Evolutionary conservation across 2,888 invertebrate genomes (phyloP).

Genomic region (Dolichomitus sp.): DNA sequence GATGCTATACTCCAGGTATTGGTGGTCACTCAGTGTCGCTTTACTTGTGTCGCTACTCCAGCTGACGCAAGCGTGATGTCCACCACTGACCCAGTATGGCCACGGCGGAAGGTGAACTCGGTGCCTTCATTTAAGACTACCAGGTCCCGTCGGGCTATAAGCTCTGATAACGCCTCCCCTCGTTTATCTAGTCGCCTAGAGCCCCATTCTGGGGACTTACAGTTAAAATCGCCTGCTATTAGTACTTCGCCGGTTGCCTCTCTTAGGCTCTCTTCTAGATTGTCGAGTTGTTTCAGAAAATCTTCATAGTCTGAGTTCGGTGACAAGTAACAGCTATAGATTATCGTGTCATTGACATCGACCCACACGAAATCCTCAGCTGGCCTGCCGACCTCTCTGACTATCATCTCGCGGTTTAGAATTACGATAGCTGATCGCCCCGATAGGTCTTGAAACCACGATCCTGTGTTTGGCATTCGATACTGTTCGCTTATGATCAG

Average conservation of each 20-base stretch:
- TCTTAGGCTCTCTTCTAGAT: constrained; percentile 37
- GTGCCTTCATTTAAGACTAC: constrained; percentile 38
- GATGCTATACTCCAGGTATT: constrained; percentile 44
- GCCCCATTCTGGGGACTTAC: constrained; percentile 54
- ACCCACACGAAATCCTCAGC: constrained; percentile 43
- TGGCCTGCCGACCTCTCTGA: constrained; percentile 16
- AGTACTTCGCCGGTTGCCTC: background rate
- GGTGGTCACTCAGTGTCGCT: constrained; percentile 51
- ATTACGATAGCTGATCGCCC: constrained; percentile 44
- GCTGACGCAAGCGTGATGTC: constrained; percentile 42
- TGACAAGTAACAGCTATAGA: constrained; percentile 58
- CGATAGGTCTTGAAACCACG: constrained; percentile 36
- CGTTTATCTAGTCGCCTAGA: constrained; percentile 38
- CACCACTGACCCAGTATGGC: constrained; percentile 25
- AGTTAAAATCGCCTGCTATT: constrained; percentile 46
- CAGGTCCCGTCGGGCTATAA: constrained; percentile 31
- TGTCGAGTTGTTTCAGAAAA: constrained; percentile 10
- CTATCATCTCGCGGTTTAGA: background rate
- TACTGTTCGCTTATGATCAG: constrained; percentile 43
- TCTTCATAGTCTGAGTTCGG: constrained; percentile 28
- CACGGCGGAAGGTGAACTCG: constrained; percentile 27
- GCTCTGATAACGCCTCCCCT: constrained; percentile 43
- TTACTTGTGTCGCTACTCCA: background rate
- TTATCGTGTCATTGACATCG: background rate
- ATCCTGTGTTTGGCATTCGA: background rate